Evolutionary conservation across 2,113 vertebrate genomes (phyloP).

Genomic region (Globicephala melas): DNA sequence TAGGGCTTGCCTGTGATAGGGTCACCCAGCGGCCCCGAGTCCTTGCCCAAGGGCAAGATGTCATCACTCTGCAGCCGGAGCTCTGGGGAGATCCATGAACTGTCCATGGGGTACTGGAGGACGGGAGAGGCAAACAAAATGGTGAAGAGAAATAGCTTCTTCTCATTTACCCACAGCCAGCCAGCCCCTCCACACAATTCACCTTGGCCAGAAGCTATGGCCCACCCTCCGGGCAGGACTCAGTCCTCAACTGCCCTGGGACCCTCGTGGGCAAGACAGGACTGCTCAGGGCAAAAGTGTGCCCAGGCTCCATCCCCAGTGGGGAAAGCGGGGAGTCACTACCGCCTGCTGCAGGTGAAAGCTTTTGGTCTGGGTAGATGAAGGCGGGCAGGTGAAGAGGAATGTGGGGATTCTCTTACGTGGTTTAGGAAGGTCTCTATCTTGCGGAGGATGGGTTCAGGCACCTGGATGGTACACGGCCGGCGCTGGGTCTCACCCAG

Average conservation of each 20-base stretch:
- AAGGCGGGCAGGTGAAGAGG: background rate
- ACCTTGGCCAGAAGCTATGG: background rate
- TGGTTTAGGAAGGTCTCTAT: slow-evolving; percentile 89
- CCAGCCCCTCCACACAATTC: background rate
- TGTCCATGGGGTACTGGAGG: slow-evolving; percentile 87
- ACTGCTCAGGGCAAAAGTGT: background rate
- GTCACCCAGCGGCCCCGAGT: slow-evolving; percentile 81
- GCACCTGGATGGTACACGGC: slow-evolving; percentile 88
- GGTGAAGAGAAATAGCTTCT: background rate
- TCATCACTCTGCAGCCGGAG: slow-evolving; percentile 80
- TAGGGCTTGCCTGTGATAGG: slow-evolving; percentile 91
- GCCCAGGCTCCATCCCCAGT: background rate
- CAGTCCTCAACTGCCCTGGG: background rate
- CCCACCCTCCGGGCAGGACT: background rate
- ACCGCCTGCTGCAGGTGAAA: background rate
- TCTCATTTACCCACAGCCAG: background rate
- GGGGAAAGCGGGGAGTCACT: background rate
- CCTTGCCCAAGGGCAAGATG: slow-evolving; percentile 84
- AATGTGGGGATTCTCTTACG: slow-evolving; percentile 76
- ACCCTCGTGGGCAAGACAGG: background rate
- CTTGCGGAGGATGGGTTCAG: slow-evolving; percentile 84
- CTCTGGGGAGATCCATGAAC: slow-evolving; percentile 79
- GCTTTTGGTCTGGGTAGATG: background rate
- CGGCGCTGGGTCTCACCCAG: slow-evolving; percentile 87
- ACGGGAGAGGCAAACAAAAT: background rate